Conservation (phyloP, 1,140 invertebrate species). For the Drosophila saltans region DNA sequence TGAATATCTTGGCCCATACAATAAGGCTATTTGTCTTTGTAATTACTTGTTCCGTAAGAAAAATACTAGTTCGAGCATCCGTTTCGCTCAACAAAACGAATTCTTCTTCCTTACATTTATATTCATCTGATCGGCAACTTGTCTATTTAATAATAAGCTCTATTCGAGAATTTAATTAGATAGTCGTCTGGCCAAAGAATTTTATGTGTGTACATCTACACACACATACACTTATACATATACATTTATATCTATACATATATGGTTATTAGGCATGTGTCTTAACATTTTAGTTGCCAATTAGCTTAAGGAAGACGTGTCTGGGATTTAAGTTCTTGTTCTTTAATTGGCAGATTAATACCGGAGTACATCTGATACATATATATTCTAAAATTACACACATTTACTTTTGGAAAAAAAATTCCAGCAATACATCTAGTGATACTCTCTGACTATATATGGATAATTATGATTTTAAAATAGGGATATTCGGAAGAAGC, state of each 20-base stretch:
- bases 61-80: constrained; percentile 24
- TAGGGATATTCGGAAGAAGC: not conserved
- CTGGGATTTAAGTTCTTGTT: constrained; percentile 11
- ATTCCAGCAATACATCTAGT: no score
- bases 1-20: no score
- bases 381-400: no score
- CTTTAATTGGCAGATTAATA: not conserved
- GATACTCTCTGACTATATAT: no score
- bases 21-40: not conserved
- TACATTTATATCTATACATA: no score
- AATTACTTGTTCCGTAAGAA: constrained; percentile 6
- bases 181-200: constrained; percentile 18
- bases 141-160: constrained; percentile 36
- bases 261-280: constrained; percentile 29
- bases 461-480: not conserved
- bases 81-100: constrained; percentile 16
- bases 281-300: constrained; percentile 32
- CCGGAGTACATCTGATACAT: not conserved
- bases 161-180: constrained; percentile 40
- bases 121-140: constrained; percentile 12
- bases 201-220: not conserved
- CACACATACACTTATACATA: not conserved
- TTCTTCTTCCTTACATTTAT: not conserved
- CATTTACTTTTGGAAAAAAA: not conserved
- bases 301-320: constrained; percentile 14